Conservation (phyloP, 2,797 vertebrate genomes). For the Pangasius larnaudii region DNA sequence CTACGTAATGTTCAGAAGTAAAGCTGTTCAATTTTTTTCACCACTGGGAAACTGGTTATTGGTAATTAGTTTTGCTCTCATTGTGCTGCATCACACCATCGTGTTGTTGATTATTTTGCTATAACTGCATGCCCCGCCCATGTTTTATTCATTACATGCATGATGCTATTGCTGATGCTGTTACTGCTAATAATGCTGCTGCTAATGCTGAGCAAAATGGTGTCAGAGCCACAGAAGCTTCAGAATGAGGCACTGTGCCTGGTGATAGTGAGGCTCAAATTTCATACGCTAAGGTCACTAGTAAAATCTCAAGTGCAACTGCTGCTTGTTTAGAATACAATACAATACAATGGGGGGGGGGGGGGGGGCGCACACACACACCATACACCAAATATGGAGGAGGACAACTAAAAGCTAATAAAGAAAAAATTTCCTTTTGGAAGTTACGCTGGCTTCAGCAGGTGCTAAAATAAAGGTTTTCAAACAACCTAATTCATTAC, state of each 20-base stretch:
- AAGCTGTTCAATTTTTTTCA: not conserved
- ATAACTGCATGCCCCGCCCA: not conserved
- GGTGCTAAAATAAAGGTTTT: no score
- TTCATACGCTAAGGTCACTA: not conserved
- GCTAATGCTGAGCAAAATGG: no score
- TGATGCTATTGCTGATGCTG: not conserved
- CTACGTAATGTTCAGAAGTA: not conserved
- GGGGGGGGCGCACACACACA: no score
- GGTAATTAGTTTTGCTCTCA: not conserved
- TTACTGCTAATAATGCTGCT: not conserved
- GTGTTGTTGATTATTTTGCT: not conserved
- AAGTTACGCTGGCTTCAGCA: not conserved
- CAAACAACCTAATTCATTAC: not conserved
- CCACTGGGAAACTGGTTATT: not conserved
- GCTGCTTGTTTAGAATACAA: not conserved
- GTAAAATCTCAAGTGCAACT: not conserved
- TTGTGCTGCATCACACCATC: not conserved
- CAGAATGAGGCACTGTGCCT: not conserved
- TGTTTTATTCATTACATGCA: not conserved
- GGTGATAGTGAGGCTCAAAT: not conserved
- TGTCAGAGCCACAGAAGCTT: not conserved
- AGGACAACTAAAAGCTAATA: not conserved
- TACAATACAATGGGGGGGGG: not conserved
- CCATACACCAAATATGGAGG: not conserved
- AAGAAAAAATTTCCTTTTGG: not conserved